These are phyloP conservation scores for Leucozona laternaria DNA, from an alignment of 2,888 invertebrate species.

Conservation along the genomic window DNA sequence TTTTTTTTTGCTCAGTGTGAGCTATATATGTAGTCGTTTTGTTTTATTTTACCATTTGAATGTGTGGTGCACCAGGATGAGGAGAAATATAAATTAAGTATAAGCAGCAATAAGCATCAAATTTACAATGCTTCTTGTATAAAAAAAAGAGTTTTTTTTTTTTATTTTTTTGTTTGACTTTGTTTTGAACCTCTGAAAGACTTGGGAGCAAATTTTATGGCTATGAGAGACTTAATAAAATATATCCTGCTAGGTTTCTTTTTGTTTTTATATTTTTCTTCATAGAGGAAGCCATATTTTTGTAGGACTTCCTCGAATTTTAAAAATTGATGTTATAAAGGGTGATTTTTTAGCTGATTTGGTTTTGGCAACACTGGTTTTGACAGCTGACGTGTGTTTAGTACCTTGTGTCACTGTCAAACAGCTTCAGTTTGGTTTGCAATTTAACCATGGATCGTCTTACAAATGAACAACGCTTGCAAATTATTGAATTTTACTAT, in stretches of 20 bases:
- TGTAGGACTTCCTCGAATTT: too few species aligned
- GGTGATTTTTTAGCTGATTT: too few species aligned
- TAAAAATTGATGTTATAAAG: too few species aligned
- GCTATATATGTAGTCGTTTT: neutral
- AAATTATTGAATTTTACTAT: too few species aligned
- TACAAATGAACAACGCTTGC: too few species aligned
- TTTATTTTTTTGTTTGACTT: neutral
- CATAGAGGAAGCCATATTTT: too few species aligned
- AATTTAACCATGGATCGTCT: too few species aligned
- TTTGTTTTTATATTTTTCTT: neutral
- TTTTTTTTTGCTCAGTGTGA: constrained; percentile 6
- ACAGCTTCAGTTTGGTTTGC: too few species aligned
- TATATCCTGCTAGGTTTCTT: neutral
- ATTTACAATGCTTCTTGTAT: constrained; percentile 19
- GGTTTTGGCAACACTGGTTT: too few species aligned
- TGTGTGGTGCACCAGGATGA: constrained; percentile 29
- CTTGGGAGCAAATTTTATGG: neutral
- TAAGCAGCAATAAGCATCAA: constrained; percentile 40
- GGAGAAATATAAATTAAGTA: constrained; percentile 33
- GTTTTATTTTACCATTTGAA: constrained; percentile 27
- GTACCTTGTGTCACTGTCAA: too few species aligned
- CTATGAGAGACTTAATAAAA: neutral
- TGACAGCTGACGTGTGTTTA: too few species aligned
- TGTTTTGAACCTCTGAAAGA: neutral
- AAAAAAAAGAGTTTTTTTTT: constrained; percentile 4